phyloP scores from a whole-genome alignment of 2,113 vertebrate genomes.

The Egretta garzetta region DNA sequence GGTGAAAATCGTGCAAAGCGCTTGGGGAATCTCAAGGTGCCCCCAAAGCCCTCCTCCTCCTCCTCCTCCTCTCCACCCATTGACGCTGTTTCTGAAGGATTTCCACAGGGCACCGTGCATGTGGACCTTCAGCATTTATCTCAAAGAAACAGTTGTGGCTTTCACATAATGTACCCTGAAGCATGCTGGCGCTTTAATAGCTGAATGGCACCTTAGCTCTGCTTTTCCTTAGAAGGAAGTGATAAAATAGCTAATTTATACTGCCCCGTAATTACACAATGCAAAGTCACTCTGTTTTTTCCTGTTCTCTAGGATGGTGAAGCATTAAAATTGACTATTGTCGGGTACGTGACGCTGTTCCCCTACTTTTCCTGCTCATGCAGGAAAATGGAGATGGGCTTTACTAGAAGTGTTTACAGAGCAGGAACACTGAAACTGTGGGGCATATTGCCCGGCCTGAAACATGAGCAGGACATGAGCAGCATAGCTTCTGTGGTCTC shows the following conservation, averaged over 20 bases:
- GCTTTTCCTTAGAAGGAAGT: slow-evolving; percentile 57
- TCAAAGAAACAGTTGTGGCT: background rate
- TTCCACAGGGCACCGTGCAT: background rate
- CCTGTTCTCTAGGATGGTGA: slow-evolving; percentile 59
- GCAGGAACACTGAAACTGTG: background rate
- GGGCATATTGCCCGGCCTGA: background rate
- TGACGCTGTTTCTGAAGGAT: background rate
- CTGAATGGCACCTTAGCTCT: background rate
- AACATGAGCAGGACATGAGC: background rate
- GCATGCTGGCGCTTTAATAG: slow-evolving; percentile 8
- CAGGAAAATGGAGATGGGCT: slow-evolving; percentile 7
- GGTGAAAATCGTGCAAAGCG: background rate
- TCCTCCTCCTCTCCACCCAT: background rate
- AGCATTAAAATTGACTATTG: slow-evolving; percentile 38
- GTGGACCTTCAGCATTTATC: background rate
- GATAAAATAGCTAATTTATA: slow-evolving; percentile 60
- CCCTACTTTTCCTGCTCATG: slow-evolving; percentile 39
- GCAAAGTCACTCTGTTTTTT: slow-evolving; percentile 71
- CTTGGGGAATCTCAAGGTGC: background rate
- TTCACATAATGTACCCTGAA: background rate
- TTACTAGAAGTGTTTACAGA: slow-evolving; percentile 25
- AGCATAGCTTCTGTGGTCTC: background rate
- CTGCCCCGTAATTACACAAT: slow-evolving; percentile 57
- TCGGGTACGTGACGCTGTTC: slow-evolving; percentile 7
- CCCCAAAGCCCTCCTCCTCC: background rate